These are phyloP conservation scores for Tapera naevia DNA, from an alignment of 2,797 vertebrate species.

Conservation along the genomic window DNA sequence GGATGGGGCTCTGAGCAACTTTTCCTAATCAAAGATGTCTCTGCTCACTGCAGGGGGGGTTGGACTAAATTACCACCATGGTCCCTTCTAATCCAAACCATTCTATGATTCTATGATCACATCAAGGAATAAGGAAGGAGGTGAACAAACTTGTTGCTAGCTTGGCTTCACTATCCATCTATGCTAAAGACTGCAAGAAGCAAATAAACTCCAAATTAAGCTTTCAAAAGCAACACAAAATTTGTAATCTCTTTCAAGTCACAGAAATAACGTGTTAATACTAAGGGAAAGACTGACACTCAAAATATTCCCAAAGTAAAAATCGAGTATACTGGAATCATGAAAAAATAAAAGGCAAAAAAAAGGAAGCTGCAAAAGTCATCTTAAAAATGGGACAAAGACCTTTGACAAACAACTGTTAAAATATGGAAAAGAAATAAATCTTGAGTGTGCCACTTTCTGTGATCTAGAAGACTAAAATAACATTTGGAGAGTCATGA, in stretches of 20 bases:
- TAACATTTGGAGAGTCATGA: slow-evolving; percentile 39
- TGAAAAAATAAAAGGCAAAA: not conserved
- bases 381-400: slow-evolving; percentile 25
- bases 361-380: not conserved
- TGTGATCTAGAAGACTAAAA: slow-evolving; percentile 24
- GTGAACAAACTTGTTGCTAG: not conserved
- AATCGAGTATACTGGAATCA: not conserved
- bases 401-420: slow-evolving; percentile 29
- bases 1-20: no score
- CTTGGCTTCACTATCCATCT: not conserved
- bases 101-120: not conserved
- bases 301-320: slow-evolving; percentile 30
- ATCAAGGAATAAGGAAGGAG: not conserved
- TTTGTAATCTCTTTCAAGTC: not conserved
- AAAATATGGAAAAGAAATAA: slow-evolving; percentile 44
- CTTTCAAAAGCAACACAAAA: not conserved
- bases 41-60: no score
- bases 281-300: slow-evolving; percentile 5
- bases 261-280: not conserved
- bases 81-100: no score
- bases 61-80: no score
- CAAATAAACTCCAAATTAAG: not conserved
- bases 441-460: slow-evolving; percentile 10
- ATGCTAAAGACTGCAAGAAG: not conserved
- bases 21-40: no score